Percentiles rank a stretch among this genome's conserved stretches.
phyloP scores from a whole-genome alignment of 35 echinoderm and acorn worm genomes.

The Lytechinus variegatus region DNA sequence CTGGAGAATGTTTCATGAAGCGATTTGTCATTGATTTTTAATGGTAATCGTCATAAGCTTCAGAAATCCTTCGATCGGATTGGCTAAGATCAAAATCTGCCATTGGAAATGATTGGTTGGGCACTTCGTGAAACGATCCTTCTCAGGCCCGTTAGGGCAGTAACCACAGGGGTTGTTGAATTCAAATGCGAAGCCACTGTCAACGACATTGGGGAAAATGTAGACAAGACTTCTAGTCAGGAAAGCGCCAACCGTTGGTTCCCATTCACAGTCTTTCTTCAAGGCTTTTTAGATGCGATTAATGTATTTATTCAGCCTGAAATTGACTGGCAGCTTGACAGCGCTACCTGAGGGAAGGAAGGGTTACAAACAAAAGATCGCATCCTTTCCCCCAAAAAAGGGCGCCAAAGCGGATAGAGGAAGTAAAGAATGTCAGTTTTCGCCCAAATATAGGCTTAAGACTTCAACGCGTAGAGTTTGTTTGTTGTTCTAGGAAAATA shows the following conservation, averaged over 20 bases:
- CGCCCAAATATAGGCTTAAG: background rate
- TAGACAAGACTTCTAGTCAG: background rate
- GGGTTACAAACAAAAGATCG: constrained; percentile 9
- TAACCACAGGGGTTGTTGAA: background rate
- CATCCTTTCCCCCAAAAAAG: background rate
- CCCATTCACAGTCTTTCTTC: background rate
- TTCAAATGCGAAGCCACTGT: background rate
- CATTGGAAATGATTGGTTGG: no score
- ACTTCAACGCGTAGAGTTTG: background rate
- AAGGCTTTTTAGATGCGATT: background rate
- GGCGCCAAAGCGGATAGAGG: background rate
- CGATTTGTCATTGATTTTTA: no score
- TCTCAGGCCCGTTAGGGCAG: background rate
- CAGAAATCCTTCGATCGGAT: no score
- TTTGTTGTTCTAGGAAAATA: background rate
- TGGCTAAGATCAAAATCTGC: no score
- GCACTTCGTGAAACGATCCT: no score
- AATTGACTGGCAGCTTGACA: background rate
- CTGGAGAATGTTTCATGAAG: no score
- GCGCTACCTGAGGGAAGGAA: background rate
- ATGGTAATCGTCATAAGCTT: no score
- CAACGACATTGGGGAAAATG: background rate
- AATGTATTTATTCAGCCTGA: constrained; percentile 37
- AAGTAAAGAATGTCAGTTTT: background rate
- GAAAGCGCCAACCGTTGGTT: background rate